These are phyloP conservation scores for Bovichtus diacanthus DNA, from an alignment of 2,797 vertebrate species.

Conservation along the genomic window DNA sequence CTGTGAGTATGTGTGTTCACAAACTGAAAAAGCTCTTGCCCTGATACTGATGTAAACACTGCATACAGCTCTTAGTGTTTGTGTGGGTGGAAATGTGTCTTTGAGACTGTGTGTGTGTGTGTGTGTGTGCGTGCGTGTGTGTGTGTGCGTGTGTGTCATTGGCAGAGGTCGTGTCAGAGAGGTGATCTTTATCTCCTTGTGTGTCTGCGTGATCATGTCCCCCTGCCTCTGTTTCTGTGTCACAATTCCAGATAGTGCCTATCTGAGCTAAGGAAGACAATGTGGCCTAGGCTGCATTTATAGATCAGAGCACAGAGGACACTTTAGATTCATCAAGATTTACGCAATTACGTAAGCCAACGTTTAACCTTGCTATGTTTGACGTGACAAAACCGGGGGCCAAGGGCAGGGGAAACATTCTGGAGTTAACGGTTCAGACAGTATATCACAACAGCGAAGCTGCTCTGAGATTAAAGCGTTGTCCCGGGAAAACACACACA, in stretches of 20 bases:
- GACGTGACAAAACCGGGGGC: constrained; percentile 48
- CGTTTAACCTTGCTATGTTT: constrained; percentile 58
- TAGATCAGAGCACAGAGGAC: constrained; percentile 41
- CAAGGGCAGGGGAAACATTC: constrained; percentile 20
- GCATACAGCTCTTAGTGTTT: constrained; percentile 43
- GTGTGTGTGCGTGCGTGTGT: constrained; percentile 24
- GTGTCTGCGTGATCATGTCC: constrained; percentile 55
- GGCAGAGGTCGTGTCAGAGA: constrained; percentile 67
- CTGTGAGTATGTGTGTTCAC: constrained; percentile 9
- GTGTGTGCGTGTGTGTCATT: constrained; percentile 51
- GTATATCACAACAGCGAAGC: constrained; percentile 36
- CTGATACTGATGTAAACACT: constrained; percentile 44
- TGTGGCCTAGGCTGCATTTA: constrained; percentile 20
- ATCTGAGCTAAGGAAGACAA: constrained; percentile 44
- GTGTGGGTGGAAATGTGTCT: constrained; percentile 30
- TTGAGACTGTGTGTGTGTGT: constrained; percentile 18
- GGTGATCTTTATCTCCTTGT: constrained; percentile 67
- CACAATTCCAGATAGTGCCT: constrained; percentile 55
- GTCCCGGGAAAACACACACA: not conserved
- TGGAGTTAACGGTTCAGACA: constrained; percentile 33
- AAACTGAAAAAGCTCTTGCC: constrained; percentile 50
- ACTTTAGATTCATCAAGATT: constrained; percentile 43
- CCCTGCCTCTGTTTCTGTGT: constrained; percentile 53
- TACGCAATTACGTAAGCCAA: constrained; percentile 27
- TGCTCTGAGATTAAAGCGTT: constrained; percentile 38